Percentiles rank a stretch among this genome's conserved stretches.
phyloP scores from a whole-genome alignment of 2,888 invertebrate genomes.

The Thymelicus sylvestris region DNA sequence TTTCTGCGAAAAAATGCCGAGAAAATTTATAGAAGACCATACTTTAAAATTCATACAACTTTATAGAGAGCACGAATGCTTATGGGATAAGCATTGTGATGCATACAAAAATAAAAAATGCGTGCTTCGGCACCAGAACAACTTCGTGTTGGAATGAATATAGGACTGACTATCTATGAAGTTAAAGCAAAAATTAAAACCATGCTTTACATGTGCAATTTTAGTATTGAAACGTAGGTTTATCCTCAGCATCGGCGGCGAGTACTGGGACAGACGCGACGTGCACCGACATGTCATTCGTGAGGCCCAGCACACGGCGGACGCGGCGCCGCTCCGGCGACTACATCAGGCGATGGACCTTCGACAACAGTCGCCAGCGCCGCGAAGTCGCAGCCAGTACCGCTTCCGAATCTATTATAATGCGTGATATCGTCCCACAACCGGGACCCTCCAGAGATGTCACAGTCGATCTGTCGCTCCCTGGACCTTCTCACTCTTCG shows the following conservation, averaged over 20 bases:
- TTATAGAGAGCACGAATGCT: too few relatives aligned
- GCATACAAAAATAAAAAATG: too few relatives aligned
- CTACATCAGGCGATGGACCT: constrained; percentile 60
- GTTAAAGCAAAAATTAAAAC: too few relatives aligned
- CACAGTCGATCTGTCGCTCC: neutral
- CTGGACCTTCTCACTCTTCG: neutral
- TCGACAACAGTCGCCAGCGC: constrained; percentile 56
- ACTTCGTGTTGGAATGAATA: too few relatives aligned
- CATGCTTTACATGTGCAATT: too few relatives aligned
- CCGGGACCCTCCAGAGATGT: neutral
- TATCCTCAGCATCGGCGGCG: constrained; percentile 51
- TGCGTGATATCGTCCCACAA: neutral
- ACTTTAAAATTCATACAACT: too few relatives aligned
- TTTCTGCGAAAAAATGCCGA: too few relatives aligned
- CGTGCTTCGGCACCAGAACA: too few relatives aligned
- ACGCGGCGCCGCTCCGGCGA: constrained; percentile 45
- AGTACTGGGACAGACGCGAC: constrained; percentile 56
- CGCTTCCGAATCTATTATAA: neutral
- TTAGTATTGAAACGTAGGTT: constrained; percentile 39
- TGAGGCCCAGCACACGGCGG: constrained; percentile 19
- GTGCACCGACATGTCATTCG: constrained; percentile 36
- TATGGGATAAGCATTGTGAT: too few relatives aligned
- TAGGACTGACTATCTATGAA: too few relatives aligned
- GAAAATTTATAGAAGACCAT: too few relatives aligned
- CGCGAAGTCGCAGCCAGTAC: neutral